These are phyloP conservation scores for Masticophis lateralis DNA, from an alignment of 2,797 vertebrate species.

Conservation along the genomic window DNA sequence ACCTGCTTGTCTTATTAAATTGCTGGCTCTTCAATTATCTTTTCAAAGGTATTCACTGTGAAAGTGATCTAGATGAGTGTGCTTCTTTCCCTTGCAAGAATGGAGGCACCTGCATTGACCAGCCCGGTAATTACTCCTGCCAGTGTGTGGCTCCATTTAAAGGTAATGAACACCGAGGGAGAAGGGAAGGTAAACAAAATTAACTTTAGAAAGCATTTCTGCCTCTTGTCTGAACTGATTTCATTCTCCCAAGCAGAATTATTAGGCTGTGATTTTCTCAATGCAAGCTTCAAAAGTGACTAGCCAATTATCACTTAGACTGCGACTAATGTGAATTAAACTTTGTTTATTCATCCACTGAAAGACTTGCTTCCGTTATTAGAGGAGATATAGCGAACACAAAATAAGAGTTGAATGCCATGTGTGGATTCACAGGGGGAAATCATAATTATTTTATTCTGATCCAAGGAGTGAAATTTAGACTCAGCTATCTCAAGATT, in stretches of 20 bases:
- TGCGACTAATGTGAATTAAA: conserved; percentile 37
- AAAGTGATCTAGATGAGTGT: conserved; percentile 80
- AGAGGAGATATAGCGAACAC: background rate
- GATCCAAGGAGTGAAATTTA: background rate
- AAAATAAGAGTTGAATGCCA: background rate
- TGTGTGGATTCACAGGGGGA: background rate
- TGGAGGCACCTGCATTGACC: conserved; percentile 82
- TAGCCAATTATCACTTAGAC: conserved; percentile 35
- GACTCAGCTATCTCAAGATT: background rate
- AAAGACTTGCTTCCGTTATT: conserved; percentile 11
- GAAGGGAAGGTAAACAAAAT: conserved; percentile 81
- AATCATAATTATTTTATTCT: background rate
- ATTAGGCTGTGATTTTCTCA: conserved; percentile 71
- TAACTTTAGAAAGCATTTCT: conserved; percentile 82
- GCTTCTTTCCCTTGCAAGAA: conserved; percentile 81
- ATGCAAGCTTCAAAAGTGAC: conserved; percentile 50
- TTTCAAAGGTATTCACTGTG: conserved; percentile 73
- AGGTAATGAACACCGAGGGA: conserved; percentile 85
- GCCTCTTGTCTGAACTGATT: conserved; percentile 80
- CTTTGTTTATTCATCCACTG: conserved; percentile 32
- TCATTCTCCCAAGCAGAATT: conserved; percentile 65
- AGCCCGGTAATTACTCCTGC: conserved; percentile 86
- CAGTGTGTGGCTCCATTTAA: conserved; percentile 85
- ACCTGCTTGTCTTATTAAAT: conserved; percentile 42
- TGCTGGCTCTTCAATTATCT: conserved; percentile 55